Evolutionary conservation across 2,888 invertebrate species (phyloP).

Genomic region (Erebia palarica): DNA sequence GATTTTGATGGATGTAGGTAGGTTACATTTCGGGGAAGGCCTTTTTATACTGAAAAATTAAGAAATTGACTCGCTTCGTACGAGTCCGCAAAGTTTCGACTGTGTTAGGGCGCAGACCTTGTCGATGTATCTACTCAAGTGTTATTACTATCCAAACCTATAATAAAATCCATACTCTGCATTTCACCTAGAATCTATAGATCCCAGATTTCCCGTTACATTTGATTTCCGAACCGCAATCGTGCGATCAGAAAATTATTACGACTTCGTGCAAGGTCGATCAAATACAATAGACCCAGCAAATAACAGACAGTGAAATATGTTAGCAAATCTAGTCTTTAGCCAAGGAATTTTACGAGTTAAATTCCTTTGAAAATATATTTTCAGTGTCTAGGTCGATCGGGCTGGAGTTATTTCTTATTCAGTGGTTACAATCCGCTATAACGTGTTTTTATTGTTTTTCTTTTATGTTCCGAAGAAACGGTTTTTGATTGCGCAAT

Average conservation of each 20-base stretch:
- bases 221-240: constrained; percentile 68
- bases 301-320: no score
- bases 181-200: not conserved
- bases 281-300: constrained; percentile 26
- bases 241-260: constrained; percentile 67
- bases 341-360: not conserved
- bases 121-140: no score
- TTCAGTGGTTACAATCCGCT: constrained; percentile 35
- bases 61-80: no score
- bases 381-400: not conserved
- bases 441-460: constrained; percentile 34
- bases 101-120: no score
- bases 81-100: no score
- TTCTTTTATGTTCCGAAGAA: constrained; percentile 13
- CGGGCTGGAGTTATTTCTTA: constrained; percentile 28
- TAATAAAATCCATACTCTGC: not conserved
- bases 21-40: no score
- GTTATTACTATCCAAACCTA: not conserved
- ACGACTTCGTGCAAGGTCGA: constrained; percentile 46
- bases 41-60: no score
- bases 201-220: constrained; percentile 48
- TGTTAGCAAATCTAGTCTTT: constrained; percentile 26
- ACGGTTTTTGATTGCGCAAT: not conserved
- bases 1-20: no score
- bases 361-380: not conserved